Conservation (phyloP, 2,113 vertebrate species). For the Genyomyrus donnyi region DNA sequence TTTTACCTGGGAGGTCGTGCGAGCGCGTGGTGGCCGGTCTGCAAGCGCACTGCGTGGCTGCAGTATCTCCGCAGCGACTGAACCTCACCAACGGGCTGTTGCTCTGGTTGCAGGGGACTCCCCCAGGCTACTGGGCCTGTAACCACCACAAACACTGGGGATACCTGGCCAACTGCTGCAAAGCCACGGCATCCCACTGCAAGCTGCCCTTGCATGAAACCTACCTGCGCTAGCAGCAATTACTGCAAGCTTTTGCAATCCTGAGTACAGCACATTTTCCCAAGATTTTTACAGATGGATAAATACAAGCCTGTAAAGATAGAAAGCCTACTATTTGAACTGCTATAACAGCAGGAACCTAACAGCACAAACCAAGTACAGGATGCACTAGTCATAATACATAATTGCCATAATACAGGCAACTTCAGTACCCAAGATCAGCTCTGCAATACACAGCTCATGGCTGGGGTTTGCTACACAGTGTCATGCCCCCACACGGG, state of each 20-base stretch:
- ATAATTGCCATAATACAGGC: neutral
- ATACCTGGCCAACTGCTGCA: conserved; percentile 27
- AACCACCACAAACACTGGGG: conserved; percentile 56
- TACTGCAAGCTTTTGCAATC: neutral
- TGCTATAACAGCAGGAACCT: neutral
- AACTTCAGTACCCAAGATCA: neutral
- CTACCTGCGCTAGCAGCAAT: neutral
- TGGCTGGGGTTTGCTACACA: neutral
- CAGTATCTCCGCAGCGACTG: conserved; percentile 13
- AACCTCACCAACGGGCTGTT: conserved; percentile 40
- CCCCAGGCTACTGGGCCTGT: conserved; percentile 50
- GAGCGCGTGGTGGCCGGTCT: conserved; percentile 17
- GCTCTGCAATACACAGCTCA: neutral
- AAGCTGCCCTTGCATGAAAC: neutral
- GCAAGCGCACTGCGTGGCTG: neutral
- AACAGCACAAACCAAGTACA: neutral
- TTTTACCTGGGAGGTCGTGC: conserved; percentile 25
- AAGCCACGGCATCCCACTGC: neutral
- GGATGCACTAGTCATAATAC: neutral
- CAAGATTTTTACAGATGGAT: neutral
- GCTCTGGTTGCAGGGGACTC: conserved; percentile 54
- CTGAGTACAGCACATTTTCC: neutral
- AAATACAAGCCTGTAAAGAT: neutral
- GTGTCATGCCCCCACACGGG: neutral
- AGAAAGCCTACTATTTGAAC: neutral